Conservation (phyloP, 2,888 invertebrate species). For the Brachynemurus nebulosus region DNA sequence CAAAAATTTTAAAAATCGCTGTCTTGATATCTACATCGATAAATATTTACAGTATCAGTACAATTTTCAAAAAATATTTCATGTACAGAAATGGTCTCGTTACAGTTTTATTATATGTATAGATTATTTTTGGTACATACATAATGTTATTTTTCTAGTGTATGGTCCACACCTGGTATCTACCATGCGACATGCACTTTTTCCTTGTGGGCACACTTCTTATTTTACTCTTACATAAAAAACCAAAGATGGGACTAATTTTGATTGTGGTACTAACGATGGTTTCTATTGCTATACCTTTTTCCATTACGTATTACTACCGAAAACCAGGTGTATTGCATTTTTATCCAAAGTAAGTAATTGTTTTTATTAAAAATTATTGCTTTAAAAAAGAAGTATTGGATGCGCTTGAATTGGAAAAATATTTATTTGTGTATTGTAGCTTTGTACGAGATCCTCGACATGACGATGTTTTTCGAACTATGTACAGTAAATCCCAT, state of each 20-base stretch:
- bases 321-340: constrained; percentile 37
- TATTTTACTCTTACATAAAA: constrained; percentile 32
- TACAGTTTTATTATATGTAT: too few species aligned
- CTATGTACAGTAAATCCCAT: constrained; percentile 45
- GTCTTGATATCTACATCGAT: too few species aligned
- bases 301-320: constrained; percentile 36
- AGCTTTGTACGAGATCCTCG: constrained; percentile 41
- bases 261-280: constrained; percentile 28
- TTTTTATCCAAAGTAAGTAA: constrained; percentile 38
- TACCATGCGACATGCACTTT: constrained; percentile 57
- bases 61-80: too few species aligned
- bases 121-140: background rate
- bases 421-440: constrained; percentile 10
- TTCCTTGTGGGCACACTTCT: constrained; percentile 41
- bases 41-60: too few species aligned
- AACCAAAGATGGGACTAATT: constrained; percentile 30
- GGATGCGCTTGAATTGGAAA: background rate
- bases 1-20: too few species aligned
- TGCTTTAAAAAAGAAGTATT: background rate
- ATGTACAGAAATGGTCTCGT: too few species aligned
- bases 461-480: constrained; percentile 35
- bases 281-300: constrained; percentile 36
- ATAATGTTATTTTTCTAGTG: constrained; percentile 36
- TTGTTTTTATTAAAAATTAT: constrained; percentile 10
- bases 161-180: constrained; percentile 51